Evolutionary conservation across 2,113 vertebrate species (phyloP), one percentile per base, ranked within the genome.

Genomic region (Channa argus): DNA sequence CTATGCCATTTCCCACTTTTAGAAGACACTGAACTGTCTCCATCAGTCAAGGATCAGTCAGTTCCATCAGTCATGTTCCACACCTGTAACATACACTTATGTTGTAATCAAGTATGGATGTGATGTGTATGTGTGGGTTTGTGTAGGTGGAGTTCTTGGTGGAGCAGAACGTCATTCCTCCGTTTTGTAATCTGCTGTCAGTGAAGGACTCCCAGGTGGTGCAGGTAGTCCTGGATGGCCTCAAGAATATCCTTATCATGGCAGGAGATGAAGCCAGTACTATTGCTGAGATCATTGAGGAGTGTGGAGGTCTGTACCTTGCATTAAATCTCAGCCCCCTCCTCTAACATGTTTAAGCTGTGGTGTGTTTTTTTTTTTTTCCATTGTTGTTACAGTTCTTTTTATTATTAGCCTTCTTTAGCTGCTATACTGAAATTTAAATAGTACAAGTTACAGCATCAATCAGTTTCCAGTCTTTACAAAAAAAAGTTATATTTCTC

Each of bases 211-310:
- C 98, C 60, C 98, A 99, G 93, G 98, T 99, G 89, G 98, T 99
- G 83, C 98, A 99, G 93, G 98, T 99, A 24, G 98, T 99, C 62
- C 94, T 99, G 80, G 98, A 99, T 69, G 98, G 98, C 63, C 95
- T 99, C 74, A 99, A 99, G 93, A 99, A 99, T 72, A 97, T 99
- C 88, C 94, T 99, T 78, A 98, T 99, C 92, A 99, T 99, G 98
- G 97, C 98, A 59, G 97, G 97, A 58, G 97, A 99, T 45, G 98
- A 99, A 88, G 98, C 98, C 78, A 99, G 97, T 93, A 97, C 95
- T 80, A 97, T 99, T 81, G 96, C 98, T 33, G 98, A 99, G 92
- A 98, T 99, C 87, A 99, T 99, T 87, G 98, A 99, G 84, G 98
- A 99, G 92, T 98, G 97, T 89, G 97, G 97, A 95, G 98, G 98